These are phyloP conservation scores for Cybosia mesomella DNA, from an alignment of 2,888 invertebrate genomes.

Conservation along the genomic window DNA sequence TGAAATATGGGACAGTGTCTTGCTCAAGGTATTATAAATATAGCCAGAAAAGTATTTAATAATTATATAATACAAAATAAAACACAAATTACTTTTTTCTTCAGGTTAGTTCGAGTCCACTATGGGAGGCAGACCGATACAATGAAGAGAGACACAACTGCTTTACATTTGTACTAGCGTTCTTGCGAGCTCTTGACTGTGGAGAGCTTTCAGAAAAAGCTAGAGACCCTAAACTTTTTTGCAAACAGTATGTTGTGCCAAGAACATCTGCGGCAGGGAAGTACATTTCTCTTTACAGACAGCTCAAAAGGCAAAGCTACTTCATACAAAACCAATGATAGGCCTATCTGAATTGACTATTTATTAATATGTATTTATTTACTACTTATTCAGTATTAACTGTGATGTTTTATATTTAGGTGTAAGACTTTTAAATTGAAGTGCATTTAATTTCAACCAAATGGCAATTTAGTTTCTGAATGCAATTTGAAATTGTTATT, in stretches of 20 bases:
- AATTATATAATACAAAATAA: not conserved
- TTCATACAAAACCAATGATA: conserved; percentile 83
- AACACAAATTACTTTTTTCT: conserved; percentile 36
- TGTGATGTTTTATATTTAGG: conserved; percentile 83
- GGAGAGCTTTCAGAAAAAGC: conserved; percentile 91
- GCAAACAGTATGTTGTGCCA: conserved; percentile 93
- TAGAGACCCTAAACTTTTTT: conserved; percentile 90
- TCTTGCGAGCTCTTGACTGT: conserved; percentile 91
- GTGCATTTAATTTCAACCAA: conserved; percentile 85
- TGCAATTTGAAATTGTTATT: conserved; percentile 49
- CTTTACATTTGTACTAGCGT: conserved; percentile 94
- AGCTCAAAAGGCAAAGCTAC: conserved; percentile 86
- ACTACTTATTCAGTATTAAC: conserved; percentile 82
- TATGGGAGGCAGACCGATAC: conserved; percentile 91
- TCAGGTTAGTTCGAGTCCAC: conserved; percentile 84
- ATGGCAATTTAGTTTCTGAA: conserved; percentile 67
- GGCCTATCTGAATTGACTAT: conserved; percentile 49
- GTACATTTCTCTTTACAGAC: conserved; percentile 93
- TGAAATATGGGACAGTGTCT: conserved; percentile 91
- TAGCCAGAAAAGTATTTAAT: not conserved
- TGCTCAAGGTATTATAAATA: conserved; percentile 83
- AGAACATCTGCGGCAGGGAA: conserved; percentile 93
- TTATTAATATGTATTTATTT: conserved; percentile 68
- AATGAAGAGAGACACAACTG: conserved; percentile 93
- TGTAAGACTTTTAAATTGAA: conserved; percentile 73